These are phyloP conservation scores for Stenopsyche tienmushanensis DNA, from an alignment of 1,140 invertebrate genomes.

Conservation along the genomic window DNA sequence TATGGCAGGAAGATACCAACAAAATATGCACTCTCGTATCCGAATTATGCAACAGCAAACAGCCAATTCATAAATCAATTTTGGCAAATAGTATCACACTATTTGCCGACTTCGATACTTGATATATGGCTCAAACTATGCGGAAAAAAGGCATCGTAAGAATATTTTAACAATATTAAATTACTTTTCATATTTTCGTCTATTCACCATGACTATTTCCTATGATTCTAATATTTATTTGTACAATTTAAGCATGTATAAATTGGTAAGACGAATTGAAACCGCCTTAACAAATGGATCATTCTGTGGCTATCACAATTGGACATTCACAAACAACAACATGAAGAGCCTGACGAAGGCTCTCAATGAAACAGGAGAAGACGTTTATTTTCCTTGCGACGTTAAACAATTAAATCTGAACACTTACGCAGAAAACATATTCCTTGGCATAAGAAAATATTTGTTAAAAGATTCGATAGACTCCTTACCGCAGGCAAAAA, in stretches of 20 bases:
- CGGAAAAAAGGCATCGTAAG: slow-evolving; percentile 79
- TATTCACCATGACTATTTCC: too few species aligned
- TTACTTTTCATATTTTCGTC: background rate
- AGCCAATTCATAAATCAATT: slow-evolving; percentile 71
- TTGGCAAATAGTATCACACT: slow-evolving; percentile 70
- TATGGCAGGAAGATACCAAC: slow-evolving; percentile 73
- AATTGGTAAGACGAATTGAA: slow-evolving; percentile 77
- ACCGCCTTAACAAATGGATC: slow-evolving; percentile 75
- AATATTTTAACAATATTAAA: background rate
- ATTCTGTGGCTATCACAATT: slow-evolving; percentile 86
- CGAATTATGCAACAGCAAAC: slow-evolving; percentile 75
- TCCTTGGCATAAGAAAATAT: slow-evolving; percentile 76
- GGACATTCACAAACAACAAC: slow-evolving; percentile 79
- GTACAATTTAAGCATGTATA: slow-evolving; percentile 70
- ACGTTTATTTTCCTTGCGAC: slow-evolving; percentile 60
- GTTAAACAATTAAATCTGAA: slow-evolving; percentile 65
- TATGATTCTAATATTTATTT: too few species aligned
- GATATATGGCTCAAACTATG: slow-evolving; percentile 70
- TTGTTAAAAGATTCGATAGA: slow-evolving; percentile 74
- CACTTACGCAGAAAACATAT: slow-evolving; percentile 69
- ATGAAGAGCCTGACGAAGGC: slow-evolving; percentile 65
- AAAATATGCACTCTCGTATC: slow-evolving; percentile 85
- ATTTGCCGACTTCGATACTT: slow-evolving; percentile 75
- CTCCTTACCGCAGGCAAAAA: slow-evolving; percentile 63
- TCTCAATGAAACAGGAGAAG: slow-evolving; percentile 61